Percentiles rank a stretch among this genome's conserved stretches.
phyloP scores from a whole-genome alignment of 2,888 invertebrate genomes.

The Amblyjoppa fuscipennis region DNA sequence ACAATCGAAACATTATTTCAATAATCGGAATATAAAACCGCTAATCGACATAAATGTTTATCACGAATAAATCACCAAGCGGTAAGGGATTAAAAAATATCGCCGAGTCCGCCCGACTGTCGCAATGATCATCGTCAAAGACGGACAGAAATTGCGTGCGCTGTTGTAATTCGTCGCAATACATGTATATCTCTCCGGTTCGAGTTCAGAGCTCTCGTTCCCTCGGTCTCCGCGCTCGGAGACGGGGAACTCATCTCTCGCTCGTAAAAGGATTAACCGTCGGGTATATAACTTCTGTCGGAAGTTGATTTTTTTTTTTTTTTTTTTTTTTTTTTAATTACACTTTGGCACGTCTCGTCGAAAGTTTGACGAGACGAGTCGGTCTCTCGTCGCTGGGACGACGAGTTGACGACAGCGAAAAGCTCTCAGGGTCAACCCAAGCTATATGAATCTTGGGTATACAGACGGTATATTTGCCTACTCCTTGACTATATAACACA shows the following conservation, averaged over 20 bases:
- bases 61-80: background rate
- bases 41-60: background rate
- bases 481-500: background rate
- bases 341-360: background rate
- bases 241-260: background rate
- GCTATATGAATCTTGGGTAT: constrained; percentile 36
- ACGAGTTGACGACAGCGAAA: constrained; percentile 40
- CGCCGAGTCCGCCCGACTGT: background rate
- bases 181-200: background rate
- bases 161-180: constrained; percentile 16
- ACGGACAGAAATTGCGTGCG: background rate
- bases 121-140: background rate
- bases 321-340: constrained; percentile 3
- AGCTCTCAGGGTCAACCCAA: constrained; percentile 50
- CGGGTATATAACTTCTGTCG: constrained; percentile 1
- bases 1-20: too few relatives aligned
- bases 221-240: constrained; percentile 2
- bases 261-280: constrained; percentile 31
- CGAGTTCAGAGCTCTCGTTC: constrained; percentile 27
- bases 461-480: background rate
- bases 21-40: too few relatives aligned
- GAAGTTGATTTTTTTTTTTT: constrained; percentile 3
- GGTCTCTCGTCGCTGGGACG: constrained; percentile 6
- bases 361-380: constrained; percentile 35
- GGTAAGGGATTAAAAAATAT: background rate